phyloP scores from a whole-genome alignment of 1,140 invertebrate genomes.

The Saccostrea echinata region DNA sequence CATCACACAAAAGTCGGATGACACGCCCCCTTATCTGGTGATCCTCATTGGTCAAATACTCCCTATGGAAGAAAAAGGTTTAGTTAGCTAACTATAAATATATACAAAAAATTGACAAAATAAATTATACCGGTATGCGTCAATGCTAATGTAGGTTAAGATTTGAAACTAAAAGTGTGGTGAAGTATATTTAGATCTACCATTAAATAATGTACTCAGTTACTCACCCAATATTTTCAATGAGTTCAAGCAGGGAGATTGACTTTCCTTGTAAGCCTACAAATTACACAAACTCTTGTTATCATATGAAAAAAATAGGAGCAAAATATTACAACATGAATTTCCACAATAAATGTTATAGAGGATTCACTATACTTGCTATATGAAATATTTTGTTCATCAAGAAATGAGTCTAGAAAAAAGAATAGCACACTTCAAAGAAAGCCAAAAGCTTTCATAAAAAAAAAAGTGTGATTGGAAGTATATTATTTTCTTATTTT shows the following conservation, averaged over 20 bases:
- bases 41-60: constrained; percentile 56
- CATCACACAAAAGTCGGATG: constrained; percentile 57
- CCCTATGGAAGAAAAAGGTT: constrained; percentile 44
- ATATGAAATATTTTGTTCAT: too few species aligned
- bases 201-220: not conserved
- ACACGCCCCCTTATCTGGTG: constrained; percentile 49
- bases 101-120: not conserved
- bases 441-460: too few species aligned
- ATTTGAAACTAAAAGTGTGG: not conserved
- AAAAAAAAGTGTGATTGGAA: too few species aligned
- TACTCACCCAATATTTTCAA: constrained; percentile 12
- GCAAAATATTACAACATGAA: too few species aligned
- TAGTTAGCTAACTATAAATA: too few species aligned
- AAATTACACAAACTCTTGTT: not conserved
- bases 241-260: not conserved
- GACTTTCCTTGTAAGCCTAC: not conserved
- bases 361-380: too few species aligned
- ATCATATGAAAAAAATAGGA: too few species aligned
- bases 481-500: too few species aligned
- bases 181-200: not conserved
- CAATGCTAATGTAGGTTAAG: not conserved
- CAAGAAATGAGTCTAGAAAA: too few species aligned
- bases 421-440: too few species aligned
- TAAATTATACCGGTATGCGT: not conserved
- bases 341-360: too few species aligned